Conservation (phyloP, 2,797 vertebrate species). For the Siniperca obscura region DNA sequence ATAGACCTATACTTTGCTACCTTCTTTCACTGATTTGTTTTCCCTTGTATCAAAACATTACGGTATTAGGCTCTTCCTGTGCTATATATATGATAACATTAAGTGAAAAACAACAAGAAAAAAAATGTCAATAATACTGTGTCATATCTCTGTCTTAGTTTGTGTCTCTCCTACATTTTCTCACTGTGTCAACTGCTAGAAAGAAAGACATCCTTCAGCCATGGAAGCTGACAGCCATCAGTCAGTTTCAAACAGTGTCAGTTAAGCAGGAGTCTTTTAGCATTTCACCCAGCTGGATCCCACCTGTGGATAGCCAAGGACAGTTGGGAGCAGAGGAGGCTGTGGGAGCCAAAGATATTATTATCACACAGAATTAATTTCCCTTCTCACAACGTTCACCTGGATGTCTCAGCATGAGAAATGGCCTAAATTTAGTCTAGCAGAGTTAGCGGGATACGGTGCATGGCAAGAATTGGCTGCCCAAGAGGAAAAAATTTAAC, state of each 20-base stretch:
- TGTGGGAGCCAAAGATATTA: conserved; percentile 59
- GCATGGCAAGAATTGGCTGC: conserved; percentile 7
- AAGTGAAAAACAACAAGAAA: neutral
- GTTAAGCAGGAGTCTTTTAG: conserved; percentile 46
- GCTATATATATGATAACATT: neutral
- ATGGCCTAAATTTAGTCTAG: conserved; percentile 50
- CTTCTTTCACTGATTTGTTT: neutral
- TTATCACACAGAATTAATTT: conserved; percentile 65
- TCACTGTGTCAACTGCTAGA: conserved; percentile 14
- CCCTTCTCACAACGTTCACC: conserved; percentile 56
- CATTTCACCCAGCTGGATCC: conserved; percentile 40
- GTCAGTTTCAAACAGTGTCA: conserved; percentile 39
- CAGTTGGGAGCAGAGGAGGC: conserved; percentile 33
- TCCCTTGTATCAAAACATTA: neutral
- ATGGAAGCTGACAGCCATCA: conserved; percentile 40
- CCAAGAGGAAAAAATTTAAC: conserved; percentile 8
- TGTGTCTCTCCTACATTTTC: conserved; percentile 9
- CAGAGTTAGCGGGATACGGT: conserved; percentile 20
- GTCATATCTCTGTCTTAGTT: neutral
- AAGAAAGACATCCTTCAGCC: conserved; percentile 6
- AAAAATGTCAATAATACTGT: neutral
- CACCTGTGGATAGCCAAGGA: conserved; percentile 36
- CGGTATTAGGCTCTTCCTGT: neutral
- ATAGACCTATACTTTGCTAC: neutral
- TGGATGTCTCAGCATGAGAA: conserved; percentile 62